Evolutionary conservation across 2,797 vertebrate genomes (phyloP), one percentile per base, ranked within the genome.

Genomic region (Poecilia wingei): DNA sequence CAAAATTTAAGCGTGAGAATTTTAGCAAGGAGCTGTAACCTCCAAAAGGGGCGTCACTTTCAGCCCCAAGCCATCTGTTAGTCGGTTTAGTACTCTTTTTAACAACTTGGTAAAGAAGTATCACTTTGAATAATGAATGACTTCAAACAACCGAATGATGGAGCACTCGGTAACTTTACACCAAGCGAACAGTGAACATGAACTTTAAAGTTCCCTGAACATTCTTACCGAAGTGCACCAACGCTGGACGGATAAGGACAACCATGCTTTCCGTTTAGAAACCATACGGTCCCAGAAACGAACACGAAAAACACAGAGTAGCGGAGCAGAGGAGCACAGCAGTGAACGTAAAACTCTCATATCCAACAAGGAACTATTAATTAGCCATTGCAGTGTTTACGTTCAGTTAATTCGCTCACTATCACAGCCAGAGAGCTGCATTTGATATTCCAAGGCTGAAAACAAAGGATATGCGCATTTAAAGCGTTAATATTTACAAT

Each of bases 181-280:
- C 77, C 76, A 12, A 49, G 49, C 3, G 36, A 20, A 2, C 45
- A 28, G 83, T 84, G 77, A 82, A 77, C 41, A 72, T 64, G 64
- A 75, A 41, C 3, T 25, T 28, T 49, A 39, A 76, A 64, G 28
- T 72, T 49, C 66, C 51, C n/a, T 45, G 3, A 53, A 77, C 79
- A 75, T 47, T 36, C 93, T 94, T 89, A 95, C 95, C 93, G 79
- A 83, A 13, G 78, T n/a, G 84, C 51, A 79, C 73, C 72, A 41
- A 6, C 91, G 89, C 2, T 49, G 78, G 25, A n/a, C 13, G 2
- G 76, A 61, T n/a, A 72, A 5, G 6, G 8, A 28, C 10, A 76
- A 25, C 66, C 86, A 25, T n/a, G 64, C 43, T 53, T 55, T 80
- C 68, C 78, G 41, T 82, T 49, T 82, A 53, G 6, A 66, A 14